Evolutionary conservation across 2,888 invertebrate species (phyloP).

Genomic region (Sarcophaga rosellei): DNA sequence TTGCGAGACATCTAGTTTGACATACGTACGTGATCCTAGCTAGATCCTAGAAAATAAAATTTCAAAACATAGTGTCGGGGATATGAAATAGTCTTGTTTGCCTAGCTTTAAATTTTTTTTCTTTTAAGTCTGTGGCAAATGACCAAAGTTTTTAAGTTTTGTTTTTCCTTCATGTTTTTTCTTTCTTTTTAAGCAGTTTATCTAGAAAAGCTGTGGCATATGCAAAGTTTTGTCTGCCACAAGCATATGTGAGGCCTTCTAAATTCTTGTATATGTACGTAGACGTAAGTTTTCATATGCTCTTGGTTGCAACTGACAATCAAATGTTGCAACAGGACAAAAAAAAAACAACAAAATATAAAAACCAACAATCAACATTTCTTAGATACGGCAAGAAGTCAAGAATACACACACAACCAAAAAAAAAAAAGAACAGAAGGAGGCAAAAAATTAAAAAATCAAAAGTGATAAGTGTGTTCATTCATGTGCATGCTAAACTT

Average conservation of each 20-base stretch:
- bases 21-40: too few relatives aligned
- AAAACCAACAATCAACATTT: not conserved
- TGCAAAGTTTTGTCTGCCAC: slow-evolving; percentile 26
- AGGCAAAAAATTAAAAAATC: not conserved
- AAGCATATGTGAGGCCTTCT: not conserved
- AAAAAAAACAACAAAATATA: not conserved
- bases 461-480: slow-evolving; percentile 29
- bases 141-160: not conserved
- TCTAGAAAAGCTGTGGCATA: slow-evolving; percentile 43
- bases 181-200: slow-evolving; percentile 2
- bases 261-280: not conserved
- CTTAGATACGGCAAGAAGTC: not conserved
- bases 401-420: not conserved
- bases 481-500: slow-evolving; percentile 22
- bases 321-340: slow-evolving; percentile 16
- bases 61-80: too few relatives aligned
- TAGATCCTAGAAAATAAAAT: too few relatives aligned
- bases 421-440: not conserved
- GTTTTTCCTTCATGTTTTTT: not conserved
- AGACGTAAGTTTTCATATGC: not conserved
- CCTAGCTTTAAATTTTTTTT: too few relatives aligned
- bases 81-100: too few relatives aligned
- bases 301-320: slow-evolving; percentile 21
- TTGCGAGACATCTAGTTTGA: too few relatives aligned
- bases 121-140: not conserved